Evolutionary conservation across 2,888 invertebrate species (phyloP).

Genomic region (Chaitophorus viminalis): DNA sequence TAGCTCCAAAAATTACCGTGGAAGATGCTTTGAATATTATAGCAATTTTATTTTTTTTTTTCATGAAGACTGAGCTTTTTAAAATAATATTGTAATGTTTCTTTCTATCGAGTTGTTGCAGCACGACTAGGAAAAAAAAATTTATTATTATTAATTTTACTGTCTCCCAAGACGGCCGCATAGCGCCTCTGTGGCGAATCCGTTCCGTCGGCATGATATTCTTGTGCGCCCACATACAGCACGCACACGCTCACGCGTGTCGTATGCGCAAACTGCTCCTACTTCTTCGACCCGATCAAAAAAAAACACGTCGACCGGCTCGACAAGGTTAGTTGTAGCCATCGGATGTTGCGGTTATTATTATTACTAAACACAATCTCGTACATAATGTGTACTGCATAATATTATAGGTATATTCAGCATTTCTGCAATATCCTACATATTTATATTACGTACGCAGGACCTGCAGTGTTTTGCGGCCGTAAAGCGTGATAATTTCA

Average conservation of each 20-base stretch:
- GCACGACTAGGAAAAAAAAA: neutral
- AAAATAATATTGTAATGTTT: neutral
- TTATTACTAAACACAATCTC: neutral
- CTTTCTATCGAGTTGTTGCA: neutral
- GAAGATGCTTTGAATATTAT: too few species aligned
- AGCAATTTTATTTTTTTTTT: too few species aligned
- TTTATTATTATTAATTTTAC: conserved; percentile 29
- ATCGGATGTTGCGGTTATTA: neutral
- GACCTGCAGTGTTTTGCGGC: neutral
- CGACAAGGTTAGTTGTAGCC: conserved; percentile 37
- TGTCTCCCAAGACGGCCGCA: conserved; percentile 19
- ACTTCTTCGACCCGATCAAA: neutral
- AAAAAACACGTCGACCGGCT: neutral
- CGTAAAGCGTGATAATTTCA: neutral
- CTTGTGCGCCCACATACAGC: conserved; percentile 21
- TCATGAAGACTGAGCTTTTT: too few species aligned
- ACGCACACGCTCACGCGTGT: neutral
- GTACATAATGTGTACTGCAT: neutral
- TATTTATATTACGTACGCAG: neutral
- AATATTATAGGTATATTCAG: too few species aligned
- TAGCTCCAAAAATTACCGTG: too few species aligned
- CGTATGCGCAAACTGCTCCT: neutral
- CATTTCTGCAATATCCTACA: neutral
- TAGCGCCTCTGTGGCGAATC: conserved; percentile 52
- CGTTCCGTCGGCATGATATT: conserved; percentile 12